These are phyloP conservation scores for Brachyalestes nurse DNA, from an alignment of 2,797 vertebrate species.

Conservation along the genomic window DNA sequence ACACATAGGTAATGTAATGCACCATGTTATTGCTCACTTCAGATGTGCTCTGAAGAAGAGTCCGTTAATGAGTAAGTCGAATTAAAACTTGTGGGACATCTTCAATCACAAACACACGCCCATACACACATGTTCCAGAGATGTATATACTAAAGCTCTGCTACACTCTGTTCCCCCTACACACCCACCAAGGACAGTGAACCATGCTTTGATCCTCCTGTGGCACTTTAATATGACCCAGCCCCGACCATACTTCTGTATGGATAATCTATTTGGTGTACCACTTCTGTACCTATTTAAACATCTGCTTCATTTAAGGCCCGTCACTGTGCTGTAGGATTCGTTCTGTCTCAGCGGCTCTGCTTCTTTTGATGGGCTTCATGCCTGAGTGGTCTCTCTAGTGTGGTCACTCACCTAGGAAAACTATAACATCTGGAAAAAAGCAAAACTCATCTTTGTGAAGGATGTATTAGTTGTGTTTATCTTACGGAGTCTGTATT, in stretches of 20 bases:
- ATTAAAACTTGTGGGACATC: constrained; percentile 17
- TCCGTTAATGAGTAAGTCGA: constrained; percentile 55
- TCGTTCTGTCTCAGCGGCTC: background rate
- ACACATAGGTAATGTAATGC: background rate
- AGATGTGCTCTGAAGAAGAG: constrained; percentile 30
- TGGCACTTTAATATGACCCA: constrained; percentile 11
- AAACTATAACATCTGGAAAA: background rate
- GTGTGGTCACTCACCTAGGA: background rate
- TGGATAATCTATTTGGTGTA: constrained; percentile 59
- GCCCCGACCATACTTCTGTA: constrained; percentile 50
- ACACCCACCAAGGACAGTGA: constrained; percentile 45
- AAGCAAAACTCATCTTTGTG: background rate
- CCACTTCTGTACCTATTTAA: constrained; percentile 60
- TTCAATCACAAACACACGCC: constrained; percentile 11
- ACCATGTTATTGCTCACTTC: constrained; percentile 2
- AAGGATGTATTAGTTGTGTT: background rate
- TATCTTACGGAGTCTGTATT: constrained; percentile 1
- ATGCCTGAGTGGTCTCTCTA: constrained; percentile 26
- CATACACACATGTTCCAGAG: constrained; percentile 1
- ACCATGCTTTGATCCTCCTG: constrained; percentile 35
- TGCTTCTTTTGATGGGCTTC: background rate
- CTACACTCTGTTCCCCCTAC: background rate
- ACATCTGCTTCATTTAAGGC: constrained; percentile 54
- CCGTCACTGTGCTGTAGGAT: constrained; percentile 7
- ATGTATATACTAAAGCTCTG: background rate